phyloP scores from a whole-genome alignment of 2,113 vertebrate genomes.

The Cyprichromis sp. region DNA sequence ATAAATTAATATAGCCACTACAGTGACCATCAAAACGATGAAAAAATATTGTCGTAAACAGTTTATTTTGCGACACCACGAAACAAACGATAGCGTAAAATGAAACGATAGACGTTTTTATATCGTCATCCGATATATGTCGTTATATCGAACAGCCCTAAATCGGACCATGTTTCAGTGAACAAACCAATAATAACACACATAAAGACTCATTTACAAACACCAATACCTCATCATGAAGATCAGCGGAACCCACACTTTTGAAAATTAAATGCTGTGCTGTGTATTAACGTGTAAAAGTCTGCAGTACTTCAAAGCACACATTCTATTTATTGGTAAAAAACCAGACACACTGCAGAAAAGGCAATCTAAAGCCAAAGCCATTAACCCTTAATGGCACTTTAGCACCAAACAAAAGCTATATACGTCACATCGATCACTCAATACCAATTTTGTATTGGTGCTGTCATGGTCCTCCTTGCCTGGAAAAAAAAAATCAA shows the following conservation, averaged over 20 bases:
- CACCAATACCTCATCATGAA: not conserved
- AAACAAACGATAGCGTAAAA: not conserved
- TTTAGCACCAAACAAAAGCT: not conserved
- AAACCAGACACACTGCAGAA: not conserved
- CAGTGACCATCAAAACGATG: no score
- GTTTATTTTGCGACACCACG: not conserved
- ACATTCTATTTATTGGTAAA: not conserved
- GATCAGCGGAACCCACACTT: not conserved
- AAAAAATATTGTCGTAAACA: accelerated
- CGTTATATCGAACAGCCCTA: accelerated
- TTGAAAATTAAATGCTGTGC: not conserved
- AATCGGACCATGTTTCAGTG: not conserved
- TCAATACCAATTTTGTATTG: not conserved
- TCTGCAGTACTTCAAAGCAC: not conserved
- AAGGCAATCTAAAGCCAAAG: not conserved
- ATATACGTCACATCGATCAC: not conserved
- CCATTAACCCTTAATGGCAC: not conserved
- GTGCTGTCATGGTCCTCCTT: not conserved
- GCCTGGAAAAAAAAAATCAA: not conserved
- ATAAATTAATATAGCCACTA: no score
- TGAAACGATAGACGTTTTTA: accelerated
- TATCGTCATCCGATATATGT: accelerated
- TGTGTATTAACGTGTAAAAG: not conserved
- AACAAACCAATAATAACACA: not conserved
- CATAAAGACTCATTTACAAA: not conserved